A percentile compares a stretch with the other conserved stretches of the same genome.
These are phyloP conservation scores for Perognathus longimembris DNA, from an alignment of 2,113 vertebrate genomes.

Conservation along the genomic window DNA sequence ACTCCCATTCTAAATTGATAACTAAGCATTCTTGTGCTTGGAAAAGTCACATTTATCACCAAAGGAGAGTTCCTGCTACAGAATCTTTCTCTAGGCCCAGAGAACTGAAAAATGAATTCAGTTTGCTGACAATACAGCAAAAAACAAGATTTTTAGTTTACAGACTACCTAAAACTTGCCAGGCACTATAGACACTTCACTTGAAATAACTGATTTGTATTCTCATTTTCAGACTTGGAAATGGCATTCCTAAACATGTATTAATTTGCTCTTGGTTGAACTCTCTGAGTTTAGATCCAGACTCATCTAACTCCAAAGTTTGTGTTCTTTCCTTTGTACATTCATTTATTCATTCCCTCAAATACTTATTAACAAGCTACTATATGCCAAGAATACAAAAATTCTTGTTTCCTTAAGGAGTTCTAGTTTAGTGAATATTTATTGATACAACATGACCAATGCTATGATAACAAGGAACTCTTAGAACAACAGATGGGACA, in stretches of 20 bases:
- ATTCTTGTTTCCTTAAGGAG: neutral
- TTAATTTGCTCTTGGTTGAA: slow-evolving; percentile 10
- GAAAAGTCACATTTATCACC: slow-evolving; percentile 39
- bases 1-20: slow-evolving; percentile 1
- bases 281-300: neutral
- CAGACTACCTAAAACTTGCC: slow-evolving; percentile 36
- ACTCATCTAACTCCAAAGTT: neutral
- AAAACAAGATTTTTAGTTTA: slow-evolving; percentile 31
- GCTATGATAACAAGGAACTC: neutral
- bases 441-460: neutral
- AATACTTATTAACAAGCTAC: slow-evolving; percentile 7
- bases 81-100: neutral
- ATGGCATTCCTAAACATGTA: neutral
- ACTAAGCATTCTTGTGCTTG: neutral
- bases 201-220: neutral
- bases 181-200: neutral
- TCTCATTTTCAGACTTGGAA: slow-evolving; percentile 51
- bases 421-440: neutral
- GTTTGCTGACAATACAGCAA: slow-evolving; percentile 3
- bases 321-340: neutral
- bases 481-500: neutral
- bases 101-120: slow-evolving; percentile 36
- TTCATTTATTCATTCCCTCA: neutral
- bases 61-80: neutral
- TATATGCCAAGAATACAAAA: neutral